Base-by-base conservation (phyloP, 2,113 vertebrate species). In the Pyrgilauda ruficollis region DNA sequence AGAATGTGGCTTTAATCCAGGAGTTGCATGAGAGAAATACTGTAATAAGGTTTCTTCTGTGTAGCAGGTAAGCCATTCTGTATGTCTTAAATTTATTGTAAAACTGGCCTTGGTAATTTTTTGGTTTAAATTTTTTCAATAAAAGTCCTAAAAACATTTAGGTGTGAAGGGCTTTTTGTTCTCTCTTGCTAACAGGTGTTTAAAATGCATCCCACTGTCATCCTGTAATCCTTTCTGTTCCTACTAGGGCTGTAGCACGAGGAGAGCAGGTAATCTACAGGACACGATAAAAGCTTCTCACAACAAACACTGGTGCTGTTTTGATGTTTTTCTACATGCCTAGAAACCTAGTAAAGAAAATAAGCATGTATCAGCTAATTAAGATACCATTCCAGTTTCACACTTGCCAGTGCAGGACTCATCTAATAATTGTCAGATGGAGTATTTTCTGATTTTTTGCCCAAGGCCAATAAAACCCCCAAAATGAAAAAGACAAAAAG, bases 41-140 rank as follows among this genome's bases (percentile, higher is more conserved):
- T 75, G 64, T 75, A 63, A 37, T 62, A 53, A 55, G 18, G 27
- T 87, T 94, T 74, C 63, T 93, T 61, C 24, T 4, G 6, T 44
- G 35, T 15, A 67, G 55, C 85, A 78, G 79, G 61, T 61, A 74
- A 94, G 23, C 76, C 8, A 8, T 93, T 86, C 75, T 81, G 47
- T 70, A 7, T 47, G 52, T 94, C 88, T 93, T 77, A 81, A 83
- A 59, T 59, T 72, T 67, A 83, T 37, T 96, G 85, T 94, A 77
- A 90, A 93, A 84, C 28, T 44, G 67, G 41, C 90, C 76, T 95
- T 91, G 35, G 33, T 94, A 1, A 49, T 56, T 84, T 89, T 87
- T 55, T 35, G 2, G 27, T 83, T 93, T 82, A 47, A 63, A 91
- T 5, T 15, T 93, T 97, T 96, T 85, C 75, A 96, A 93, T 96